Conservation (phyloP, 2,113 vertebrate species). For the Poeciliopsis retropinna region DNA sequence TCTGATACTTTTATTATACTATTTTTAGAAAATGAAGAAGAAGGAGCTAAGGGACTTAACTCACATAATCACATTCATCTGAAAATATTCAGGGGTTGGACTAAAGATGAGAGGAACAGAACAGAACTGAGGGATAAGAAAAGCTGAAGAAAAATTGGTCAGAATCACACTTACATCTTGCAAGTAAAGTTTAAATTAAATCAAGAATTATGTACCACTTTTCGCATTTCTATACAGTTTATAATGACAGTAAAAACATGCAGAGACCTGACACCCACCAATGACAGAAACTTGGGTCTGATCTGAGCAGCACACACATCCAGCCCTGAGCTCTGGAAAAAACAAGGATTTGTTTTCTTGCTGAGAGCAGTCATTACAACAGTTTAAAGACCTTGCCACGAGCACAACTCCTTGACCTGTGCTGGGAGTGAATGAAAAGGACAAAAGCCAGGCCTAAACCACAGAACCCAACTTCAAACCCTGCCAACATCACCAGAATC, state of each 20-base stretch:
- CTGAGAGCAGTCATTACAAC: conserved; percentile 60
- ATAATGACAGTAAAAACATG: not conserved
- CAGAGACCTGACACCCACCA: not conserved
- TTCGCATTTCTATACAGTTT: not conserved
- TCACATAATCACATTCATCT: not conserved
- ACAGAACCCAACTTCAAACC: conserved; percentile 62
- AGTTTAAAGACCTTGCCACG: conserved; percentile 65
- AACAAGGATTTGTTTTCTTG: conserved; percentile 65
- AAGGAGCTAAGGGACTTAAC: not conserved
- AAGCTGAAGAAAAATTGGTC: not conserved
- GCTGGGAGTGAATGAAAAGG: conserved; percentile 62
- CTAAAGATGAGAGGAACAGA: not conserved
- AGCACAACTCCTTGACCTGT: conserved; percentile 70
- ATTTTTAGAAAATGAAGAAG: too few relatives aligned
- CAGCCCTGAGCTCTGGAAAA: conserved; percentile 61
- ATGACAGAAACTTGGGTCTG: conserved; percentile 11
- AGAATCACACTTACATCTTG: not conserved
- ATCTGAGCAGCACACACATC: conserved; percentile 29
- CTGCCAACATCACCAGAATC: conserved; percentile 61
- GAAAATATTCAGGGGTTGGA: not conserved
- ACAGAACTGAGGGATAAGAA: not conserved
- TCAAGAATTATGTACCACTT: not conserved
- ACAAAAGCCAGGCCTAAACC: conserved; percentile 67
- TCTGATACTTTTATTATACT: not conserved
- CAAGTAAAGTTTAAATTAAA: not conserved